phyloP scores from a whole-genome alignment of 2,113 vertebrate genomes.

The Corynorhinus townsendii region DNA sequence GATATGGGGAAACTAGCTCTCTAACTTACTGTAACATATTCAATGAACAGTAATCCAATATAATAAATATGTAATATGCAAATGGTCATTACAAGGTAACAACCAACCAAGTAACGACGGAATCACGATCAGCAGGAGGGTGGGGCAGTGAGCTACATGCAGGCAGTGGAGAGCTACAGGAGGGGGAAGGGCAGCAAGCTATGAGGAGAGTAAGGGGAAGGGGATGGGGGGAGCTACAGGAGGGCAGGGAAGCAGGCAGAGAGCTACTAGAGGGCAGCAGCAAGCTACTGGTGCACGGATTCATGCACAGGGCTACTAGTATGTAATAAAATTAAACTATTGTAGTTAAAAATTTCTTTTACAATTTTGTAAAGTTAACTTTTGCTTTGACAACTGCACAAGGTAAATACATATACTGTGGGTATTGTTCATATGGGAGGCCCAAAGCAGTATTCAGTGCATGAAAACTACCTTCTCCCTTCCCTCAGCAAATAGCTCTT shows the following conservation, averaged over 20 bases:
- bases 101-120: fast-evolving
- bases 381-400: not conserved
- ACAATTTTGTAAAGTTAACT: not conserved
- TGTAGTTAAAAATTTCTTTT: not conserved
- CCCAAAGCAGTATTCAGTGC: not conserved
- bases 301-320: too few relatives aligned
- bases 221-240: too few relatives aligned
- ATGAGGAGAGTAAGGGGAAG: fast-evolving
- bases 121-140: too few relatives aligned
- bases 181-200: too few relatives aligned
- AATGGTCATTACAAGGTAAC: too few relatives aligned
- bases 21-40: not conserved
- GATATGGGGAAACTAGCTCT: not conserved
- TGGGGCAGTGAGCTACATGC: too few relatives aligned
- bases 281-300: too few relatives aligned
- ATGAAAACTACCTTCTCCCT: not conserved
- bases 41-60: not conserved
- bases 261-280: too few relatives aligned
- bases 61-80: too few relatives aligned
- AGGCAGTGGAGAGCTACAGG: too few relatives aligned
- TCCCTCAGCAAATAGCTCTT: not conserved
- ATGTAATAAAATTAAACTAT: not conserved
- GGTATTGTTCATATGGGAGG: not conserved
- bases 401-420: not conserved
- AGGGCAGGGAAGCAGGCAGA: too few relatives aligned